Conservation (phyloP, 2,888 invertebrate species). For the Heliconius hortense region DNA sequence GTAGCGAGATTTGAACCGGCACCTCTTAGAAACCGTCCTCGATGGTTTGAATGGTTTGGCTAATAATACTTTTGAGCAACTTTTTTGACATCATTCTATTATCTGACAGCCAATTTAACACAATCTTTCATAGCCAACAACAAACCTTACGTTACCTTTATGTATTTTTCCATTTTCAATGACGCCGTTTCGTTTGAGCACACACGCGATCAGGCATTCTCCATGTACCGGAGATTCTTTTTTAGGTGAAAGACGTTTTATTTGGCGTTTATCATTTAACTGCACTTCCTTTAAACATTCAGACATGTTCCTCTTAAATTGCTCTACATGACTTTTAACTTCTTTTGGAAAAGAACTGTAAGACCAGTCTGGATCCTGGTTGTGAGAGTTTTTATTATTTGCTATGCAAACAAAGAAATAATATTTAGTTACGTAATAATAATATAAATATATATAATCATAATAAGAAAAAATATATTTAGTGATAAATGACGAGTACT, state of each 20-base stretch:
- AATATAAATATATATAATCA: too few relatives aligned
- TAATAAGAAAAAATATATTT: neutral
- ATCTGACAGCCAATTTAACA: too few relatives aligned
- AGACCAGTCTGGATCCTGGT: constrained; percentile 77
- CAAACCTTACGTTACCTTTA: constrained; percentile 57
- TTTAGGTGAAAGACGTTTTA: constrained; percentile 65
- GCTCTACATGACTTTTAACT: constrained; percentile 56
- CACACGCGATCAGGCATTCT: constrained; percentile 73
- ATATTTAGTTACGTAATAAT: neutral
- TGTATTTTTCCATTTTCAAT: constrained; percentile 66
- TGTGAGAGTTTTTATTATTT: constrained; percentile 37
- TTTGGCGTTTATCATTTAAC: constrained; percentile 55
- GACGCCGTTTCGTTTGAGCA: constrained; percentile 69
- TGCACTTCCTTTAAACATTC: constrained; percentile 74
- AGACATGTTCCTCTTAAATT: constrained; percentile 71
- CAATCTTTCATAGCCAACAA: too few relatives aligned
- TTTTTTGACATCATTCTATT: too few relatives aligned
- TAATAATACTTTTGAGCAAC: too few relatives aligned
- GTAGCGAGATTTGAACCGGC: too few relatives aligned
- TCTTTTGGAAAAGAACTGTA: constrained; percentile 68
- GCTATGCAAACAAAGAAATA: neutral
- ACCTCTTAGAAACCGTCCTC: too few relatives aligned
- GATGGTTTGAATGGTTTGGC: too few relatives aligned
- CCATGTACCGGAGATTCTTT: constrained; percentile 69
- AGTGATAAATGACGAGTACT: too few relatives aligned